These are phyloP conservation scores for Poeciliopsis infans DNA, from an alignment of 2,797 vertebrate genomes.

Conservation along the genomic window DNA sequence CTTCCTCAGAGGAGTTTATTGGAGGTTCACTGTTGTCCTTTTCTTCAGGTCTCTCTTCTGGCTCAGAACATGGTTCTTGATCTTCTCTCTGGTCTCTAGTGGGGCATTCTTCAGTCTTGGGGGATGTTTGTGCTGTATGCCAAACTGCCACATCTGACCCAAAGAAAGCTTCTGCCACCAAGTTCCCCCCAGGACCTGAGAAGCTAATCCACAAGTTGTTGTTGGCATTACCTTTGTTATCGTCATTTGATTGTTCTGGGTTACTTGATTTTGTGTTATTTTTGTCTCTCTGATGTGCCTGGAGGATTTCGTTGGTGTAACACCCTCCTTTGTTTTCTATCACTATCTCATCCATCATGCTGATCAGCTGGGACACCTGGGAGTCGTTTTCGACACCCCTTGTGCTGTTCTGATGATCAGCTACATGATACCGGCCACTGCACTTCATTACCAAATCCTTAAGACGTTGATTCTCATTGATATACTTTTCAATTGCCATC, in stretches of 20 bases:
- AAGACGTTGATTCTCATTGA: not conserved
- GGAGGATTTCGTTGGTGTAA: not conserved
- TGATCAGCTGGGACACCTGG: not conserved
- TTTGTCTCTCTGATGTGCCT: not conserved
- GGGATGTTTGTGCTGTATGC: not conserved
- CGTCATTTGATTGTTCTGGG: no score
- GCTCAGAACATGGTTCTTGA: not conserved
- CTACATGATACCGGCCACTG: not conserved
- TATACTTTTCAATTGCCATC: not conserved
- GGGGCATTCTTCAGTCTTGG: not conserved
- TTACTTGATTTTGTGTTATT: not conserved
- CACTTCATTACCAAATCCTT: not conserved
- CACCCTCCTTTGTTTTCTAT: not conserved
- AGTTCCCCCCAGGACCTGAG: conserved; percentile 5
- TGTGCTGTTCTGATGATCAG: not conserved
- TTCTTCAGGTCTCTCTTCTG: not conserved
- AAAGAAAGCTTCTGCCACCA: conserved; percentile 10
- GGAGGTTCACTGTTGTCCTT: not conserved
- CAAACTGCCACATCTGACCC: not conserved
- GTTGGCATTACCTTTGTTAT: not conserved
- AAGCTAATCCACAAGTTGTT: conserved; percentile 5
- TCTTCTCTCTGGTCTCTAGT: not conserved
- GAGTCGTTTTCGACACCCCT: not conserved
- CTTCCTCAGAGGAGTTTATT: not conserved
- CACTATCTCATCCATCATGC: not conserved